Conservation (phyloP, 2,888 invertebrate species). For the Acanthosepion lycidas region DNA sequence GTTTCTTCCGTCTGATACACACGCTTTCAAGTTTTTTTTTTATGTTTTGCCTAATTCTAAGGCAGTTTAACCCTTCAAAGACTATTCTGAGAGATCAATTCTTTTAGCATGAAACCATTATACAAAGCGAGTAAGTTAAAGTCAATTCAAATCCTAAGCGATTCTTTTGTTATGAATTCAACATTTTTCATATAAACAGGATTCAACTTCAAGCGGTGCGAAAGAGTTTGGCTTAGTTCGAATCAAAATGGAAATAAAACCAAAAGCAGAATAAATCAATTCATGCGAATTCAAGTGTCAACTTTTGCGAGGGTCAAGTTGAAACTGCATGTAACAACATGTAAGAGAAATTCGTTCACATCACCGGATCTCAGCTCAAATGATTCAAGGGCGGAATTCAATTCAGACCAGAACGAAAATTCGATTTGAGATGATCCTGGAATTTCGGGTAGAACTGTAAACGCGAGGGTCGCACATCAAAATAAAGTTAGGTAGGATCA, state of each 20-base stretch:
- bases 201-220: background rate
- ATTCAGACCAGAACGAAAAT: background rate
- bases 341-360: too few species aligned
- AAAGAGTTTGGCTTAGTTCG: background rate
- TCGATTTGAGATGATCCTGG: background rate
- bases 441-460: background rate
- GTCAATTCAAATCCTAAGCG: background rate
- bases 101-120: too few species aligned
- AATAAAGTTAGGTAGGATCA: background rate
- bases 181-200: background rate
- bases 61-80: background rate
- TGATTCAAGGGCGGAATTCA: background rate
- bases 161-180: background rate
- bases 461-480: fast-evolving
- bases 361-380: too few species aligned
- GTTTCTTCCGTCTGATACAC: too few species aligned
- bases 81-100: background rate
- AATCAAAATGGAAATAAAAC: background rate
- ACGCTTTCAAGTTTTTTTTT: background rate
- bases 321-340: too few species aligned
- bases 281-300: background rate
- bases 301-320: background rate
- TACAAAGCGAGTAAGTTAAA: too few species aligned
- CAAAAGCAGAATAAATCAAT: background rate
- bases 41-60: background rate